Conservation (phyloP, 2,113 vertebrate genomes). For the Ammodytes marinus region DNA sequence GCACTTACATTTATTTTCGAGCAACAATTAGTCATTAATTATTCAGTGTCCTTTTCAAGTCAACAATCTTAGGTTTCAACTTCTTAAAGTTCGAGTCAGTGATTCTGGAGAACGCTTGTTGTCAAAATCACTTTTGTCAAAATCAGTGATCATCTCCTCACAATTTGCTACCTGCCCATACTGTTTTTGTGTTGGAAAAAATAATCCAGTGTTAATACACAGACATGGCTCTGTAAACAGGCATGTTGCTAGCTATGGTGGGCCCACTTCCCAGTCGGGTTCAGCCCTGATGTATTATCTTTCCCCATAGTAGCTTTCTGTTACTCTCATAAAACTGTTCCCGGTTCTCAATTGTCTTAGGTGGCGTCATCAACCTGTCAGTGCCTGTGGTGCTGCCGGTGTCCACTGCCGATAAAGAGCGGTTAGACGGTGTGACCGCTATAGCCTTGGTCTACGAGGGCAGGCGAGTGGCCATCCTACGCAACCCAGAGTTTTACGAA, state of each 20-base stretch:
- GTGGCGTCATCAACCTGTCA: conserved; percentile 96
- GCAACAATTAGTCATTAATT: neutral
- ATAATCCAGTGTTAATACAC: too few relatives aligned
- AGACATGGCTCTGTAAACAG: too few relatives aligned
- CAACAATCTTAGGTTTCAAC: neutral
- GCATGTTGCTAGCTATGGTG: too few relatives aligned
- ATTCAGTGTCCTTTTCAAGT: neutral
- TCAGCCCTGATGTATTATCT: neutral
- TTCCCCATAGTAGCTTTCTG: neutral
- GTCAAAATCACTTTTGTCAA: too few relatives aligned
- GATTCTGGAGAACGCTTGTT: too few relatives aligned
- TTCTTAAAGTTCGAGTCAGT: neutral
- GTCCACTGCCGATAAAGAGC: conserved; percentile 91
- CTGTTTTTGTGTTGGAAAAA: too few relatives aligned
- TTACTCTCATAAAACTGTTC: neutral
- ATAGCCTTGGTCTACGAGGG: conserved; percentile 90
- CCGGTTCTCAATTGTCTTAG: conserved; percentile 71
- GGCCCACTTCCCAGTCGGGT: too few relatives aligned
- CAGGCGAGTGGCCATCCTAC: conserved; percentile 92
- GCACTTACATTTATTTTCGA: neutral
- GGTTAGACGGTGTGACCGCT: conserved; percentile 91
- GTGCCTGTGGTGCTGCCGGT: conserved; percentile 95
- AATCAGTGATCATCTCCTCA: too few relatives aligned
- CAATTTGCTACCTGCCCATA: too few relatives aligned
- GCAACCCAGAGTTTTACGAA: conserved; percentile 96